Evolutionary conservation across 2,888 invertebrate species (phyloP), one percentile per base, ranked within the genome.

Genomic region (Noctua janthina): DNA sequence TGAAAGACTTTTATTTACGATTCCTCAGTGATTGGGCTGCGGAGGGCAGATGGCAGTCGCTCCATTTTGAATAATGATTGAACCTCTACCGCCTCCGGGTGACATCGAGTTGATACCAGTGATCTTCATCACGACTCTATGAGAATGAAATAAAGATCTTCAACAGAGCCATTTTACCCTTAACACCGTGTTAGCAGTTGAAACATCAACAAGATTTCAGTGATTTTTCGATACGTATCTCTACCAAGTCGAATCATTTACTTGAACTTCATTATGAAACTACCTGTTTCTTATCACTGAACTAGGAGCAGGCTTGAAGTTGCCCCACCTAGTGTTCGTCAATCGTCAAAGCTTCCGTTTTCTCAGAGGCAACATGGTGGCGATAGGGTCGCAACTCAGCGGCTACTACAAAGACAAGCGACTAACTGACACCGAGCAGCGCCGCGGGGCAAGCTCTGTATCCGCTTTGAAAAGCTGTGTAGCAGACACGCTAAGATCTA

Each of bases 21-120:
- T 39, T 39, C 46, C 15, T 2, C 69, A 51, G 78, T 68, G 51
- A 56, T 49, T 51, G 66, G 17, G 49, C 39, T 20, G 23, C 29
- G 67, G 56, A 17, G 49, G 66, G 35, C 51, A 43, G 23, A n/a
- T n/a, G 81, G 29, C 64, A 54, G 54, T 5, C n/a, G 56, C 56
- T 56, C 29, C 59, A 23, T 29, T 39, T 59, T 56, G 79, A 79
- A 79, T 79, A 68, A 49, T 79, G 67, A 78, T 49, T 39, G 78
- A 49, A 23, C 17, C 15, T 17, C 29, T 2, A 5, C 43, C 5
- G 35, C 59, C 59, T n/a, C n/a, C 11, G 64, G 0, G 35, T 8
- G 56, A 1, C 39, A 39, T 13, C 17, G 4, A 39, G 13, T 13
- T 13, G 15, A 17, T 35, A 2, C 23, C 35, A 46, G 8, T 13